phyloP scores from a whole-genome alignment of 2,113 vertebrate species.

The Pseudorectes ferrugineus region DNA sequence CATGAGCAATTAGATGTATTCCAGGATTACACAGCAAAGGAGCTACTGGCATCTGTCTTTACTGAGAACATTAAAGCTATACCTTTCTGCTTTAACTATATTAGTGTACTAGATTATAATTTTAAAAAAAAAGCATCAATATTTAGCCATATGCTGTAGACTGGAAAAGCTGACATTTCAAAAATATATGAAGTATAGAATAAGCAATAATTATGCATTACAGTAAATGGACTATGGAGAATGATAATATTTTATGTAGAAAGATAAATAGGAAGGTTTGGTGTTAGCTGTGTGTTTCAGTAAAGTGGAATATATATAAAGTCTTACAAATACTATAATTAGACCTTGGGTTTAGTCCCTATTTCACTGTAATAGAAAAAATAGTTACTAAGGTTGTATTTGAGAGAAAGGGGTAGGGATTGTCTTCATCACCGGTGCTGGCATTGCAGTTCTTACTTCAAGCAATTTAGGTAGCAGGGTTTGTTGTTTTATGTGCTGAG shows the following conservation, averaged over 20 bases:
- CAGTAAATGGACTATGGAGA: background rate
- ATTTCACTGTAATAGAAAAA: background rate
- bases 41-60: slow-evolving; percentile 21
- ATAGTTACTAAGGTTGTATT: background rate
- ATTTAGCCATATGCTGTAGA: background rate
- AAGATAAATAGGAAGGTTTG: background rate
- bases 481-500: background rate
- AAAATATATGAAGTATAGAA: background rate
- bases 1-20: slow-evolving; percentile 38
- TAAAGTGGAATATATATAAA: background rate
- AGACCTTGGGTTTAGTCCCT: background rate
- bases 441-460: background rate
- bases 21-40: background rate
- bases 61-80: background rate
- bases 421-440: background rate
- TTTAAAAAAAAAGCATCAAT: background rate
- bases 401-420: background rate
- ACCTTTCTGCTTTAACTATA: slow-evolving; percentile 23
- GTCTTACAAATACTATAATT: background rate
- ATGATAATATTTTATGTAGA: background rate
- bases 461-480: background rate
- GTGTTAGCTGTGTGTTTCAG: background rate
- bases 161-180: background rate
- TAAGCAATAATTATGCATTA: background rate
- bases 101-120: background rate